Percentiles rank a stretch among this genome's conserved stretches.
phyloP scores from a whole-genome alignment of 2,888 invertebrate genomes.

The Anarsia innoxiella region DNA sequence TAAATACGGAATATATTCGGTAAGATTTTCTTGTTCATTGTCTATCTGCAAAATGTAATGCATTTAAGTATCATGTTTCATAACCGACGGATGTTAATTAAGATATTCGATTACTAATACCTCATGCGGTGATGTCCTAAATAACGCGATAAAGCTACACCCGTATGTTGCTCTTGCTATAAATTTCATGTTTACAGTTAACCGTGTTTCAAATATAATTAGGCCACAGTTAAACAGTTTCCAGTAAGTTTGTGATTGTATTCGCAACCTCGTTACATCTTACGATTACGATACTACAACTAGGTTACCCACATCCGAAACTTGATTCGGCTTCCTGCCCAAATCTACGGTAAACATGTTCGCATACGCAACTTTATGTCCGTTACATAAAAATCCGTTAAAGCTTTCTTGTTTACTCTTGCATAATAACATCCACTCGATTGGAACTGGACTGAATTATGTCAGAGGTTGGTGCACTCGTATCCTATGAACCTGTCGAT shows the following conservation, averaged over 20 bases:
- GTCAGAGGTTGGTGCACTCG: slow-evolving; percentile 1
- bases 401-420: slow-evolving; percentile 14
- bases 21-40: not conserved
- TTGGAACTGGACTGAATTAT: slow-evolving; percentile 5
- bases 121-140: slow-evolving; percentile 10
- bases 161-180: slow-evolving; percentile 19
- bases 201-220: slow-evolving; percentile 53
- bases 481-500: slow-evolving; percentile 21
- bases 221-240: slow-evolving; percentile 37
- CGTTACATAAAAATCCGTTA: slow-evolving; percentile 15
- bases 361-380: slow-evolving; percentile 9
- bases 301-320: slow-evolving; percentile 19
- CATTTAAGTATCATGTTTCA: slow-evolving; percentile 8
- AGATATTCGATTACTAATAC: slow-evolving; percentile 10
- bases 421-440: slow-evolving; percentile 5
- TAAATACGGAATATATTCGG: not conserved
- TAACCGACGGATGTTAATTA: slow-evolving; percentile 3
- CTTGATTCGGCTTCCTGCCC: slow-evolving; percentile 10
- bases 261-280: slow-evolving; percentile 37
- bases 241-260: slow-evolving; percentile 39
- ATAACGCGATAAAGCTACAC: slow-evolving; percentile 15
- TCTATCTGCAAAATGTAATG: not conserved
- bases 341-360: slow-evolving; percentile 9
- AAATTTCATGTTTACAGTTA: slow-evolving; percentile 33
- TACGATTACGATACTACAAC: slow-evolving; percentile 12